Conservation (phyloP, 2,113 vertebrate species). For the Acinonyx jubatus region DNA sequence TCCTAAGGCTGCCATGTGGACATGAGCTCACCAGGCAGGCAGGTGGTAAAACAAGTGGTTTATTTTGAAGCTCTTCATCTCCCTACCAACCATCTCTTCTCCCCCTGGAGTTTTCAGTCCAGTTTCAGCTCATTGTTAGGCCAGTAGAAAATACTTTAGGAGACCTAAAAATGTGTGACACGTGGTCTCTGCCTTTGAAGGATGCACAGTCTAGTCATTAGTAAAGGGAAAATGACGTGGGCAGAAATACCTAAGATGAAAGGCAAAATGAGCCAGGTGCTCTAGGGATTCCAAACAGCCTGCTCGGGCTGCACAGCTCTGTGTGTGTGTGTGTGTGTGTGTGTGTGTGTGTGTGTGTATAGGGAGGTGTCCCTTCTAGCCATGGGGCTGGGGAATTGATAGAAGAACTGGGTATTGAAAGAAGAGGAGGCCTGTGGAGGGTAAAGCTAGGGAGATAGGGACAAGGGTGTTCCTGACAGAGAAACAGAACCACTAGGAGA, state of each 20-base stretch:
- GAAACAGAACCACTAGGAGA: neutral
- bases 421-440: neutral
- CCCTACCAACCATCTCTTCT: neutral
- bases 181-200: neutral
- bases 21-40: neutral
- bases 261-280: neutral
- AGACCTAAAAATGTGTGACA: neutral
- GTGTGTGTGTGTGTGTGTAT: neutral
- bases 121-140: neutral
- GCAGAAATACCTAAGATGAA: neutral
- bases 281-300: neutral
- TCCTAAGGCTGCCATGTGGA: fast-evolving
- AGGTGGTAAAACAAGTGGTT: neutral
- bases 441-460: neutral
- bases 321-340: neutral
- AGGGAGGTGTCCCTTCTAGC: neutral
- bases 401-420: neutral
- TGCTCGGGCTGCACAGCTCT: neutral
- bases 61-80: neutral
- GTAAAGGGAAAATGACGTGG: neutral
- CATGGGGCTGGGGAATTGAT: neutral
- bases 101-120: neutral
- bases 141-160: neutral
- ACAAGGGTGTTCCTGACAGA: neutral
- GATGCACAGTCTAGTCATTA: neutral